These are phyloP conservation scores for Microtus montanus DNA, from an alignment of 2,113 vertebrate genomes.

Conservation along the genomic window DNA sequence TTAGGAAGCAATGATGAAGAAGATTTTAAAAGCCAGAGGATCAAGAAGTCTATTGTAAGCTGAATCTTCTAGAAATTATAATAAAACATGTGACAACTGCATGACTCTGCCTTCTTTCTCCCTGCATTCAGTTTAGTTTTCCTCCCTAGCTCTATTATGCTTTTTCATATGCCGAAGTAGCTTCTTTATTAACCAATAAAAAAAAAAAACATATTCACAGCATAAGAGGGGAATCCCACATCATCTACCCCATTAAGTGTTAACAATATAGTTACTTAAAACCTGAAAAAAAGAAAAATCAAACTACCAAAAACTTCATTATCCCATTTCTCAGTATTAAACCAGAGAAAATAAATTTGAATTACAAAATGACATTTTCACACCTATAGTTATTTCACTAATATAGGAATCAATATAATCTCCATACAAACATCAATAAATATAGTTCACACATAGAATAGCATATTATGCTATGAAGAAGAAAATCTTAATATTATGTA, in stretches of 20 bases:
- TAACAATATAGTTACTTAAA: neutral
- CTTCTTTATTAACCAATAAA: too few species aligned
- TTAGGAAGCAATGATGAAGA: neutral
- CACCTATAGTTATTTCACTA: neutral
- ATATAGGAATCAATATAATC: neutral
- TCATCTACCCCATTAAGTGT: neutral
- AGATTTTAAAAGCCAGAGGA: neutral
- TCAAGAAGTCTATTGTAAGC: neutral
- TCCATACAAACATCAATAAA: neutral
- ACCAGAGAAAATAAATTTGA: neutral
- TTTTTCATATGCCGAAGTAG: too few species aligned
- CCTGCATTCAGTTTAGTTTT: too few species aligned
- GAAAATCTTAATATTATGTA: neutral
- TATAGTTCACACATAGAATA: neutral
- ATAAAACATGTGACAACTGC: too few species aligned
- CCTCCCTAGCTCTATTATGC: too few species aligned
- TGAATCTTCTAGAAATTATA: neutral
- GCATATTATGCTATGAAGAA: neutral
- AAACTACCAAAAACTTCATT: neutral
- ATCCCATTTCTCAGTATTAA: neutral
- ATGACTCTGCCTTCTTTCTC: too few species aligned
- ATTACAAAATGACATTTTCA: neutral
- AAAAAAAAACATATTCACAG: too few species aligned
- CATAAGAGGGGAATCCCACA: too few species aligned
- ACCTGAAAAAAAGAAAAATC: neutral